Percentiles rank a stretch among this genome's conserved stretches.
These are phyloP conservation scores for Mantis religiosa DNA, from an alignment of 2,888 invertebrate species.

Conservation along the genomic window DNA sequence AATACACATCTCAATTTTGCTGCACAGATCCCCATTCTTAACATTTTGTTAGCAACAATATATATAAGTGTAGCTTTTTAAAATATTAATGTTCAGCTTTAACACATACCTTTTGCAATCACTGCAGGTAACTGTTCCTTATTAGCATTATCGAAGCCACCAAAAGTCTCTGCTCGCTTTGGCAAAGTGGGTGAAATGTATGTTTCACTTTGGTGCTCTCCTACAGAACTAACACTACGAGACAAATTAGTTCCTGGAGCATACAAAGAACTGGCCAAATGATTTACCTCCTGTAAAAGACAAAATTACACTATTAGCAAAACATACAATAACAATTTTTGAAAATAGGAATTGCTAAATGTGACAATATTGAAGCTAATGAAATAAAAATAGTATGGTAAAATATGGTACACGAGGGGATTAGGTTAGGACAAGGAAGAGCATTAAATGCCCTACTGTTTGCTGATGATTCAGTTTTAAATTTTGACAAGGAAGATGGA, in stretches of 20 bases:
- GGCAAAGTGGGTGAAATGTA: slow-evolving; percentile 85
- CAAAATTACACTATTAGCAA: not conserved
- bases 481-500: no score
- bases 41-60: no score
- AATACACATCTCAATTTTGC: no score
- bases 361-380: no score
- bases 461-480: no score
- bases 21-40: no score
- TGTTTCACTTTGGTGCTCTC: slow-evolving; percentile 82
- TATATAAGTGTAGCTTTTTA: no score
- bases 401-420: no score
- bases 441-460: no score
- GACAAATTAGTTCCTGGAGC: slow-evolving; percentile 75
- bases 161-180: slow-evolving; percentile 92
- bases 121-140: slow-evolving; percentile 40
- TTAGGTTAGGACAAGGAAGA: no score
- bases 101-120: slow-evolving; percentile 30
- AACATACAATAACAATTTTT: not conserved
- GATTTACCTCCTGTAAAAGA: slow-evolving; percentile 62
- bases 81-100: not conserved
- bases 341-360: no score
- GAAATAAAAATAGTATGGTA: no score
- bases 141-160: slow-evolving; percentile 73
- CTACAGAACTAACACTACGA: slow-evolving; percentile 89
- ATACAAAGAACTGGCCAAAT: slow-evolving; percentile 69